These are phyloP conservation scores for Papilio polytes DNA, from an alignment of 1,140 invertebrate genomes.

Conservation along the genomic window DNA sequence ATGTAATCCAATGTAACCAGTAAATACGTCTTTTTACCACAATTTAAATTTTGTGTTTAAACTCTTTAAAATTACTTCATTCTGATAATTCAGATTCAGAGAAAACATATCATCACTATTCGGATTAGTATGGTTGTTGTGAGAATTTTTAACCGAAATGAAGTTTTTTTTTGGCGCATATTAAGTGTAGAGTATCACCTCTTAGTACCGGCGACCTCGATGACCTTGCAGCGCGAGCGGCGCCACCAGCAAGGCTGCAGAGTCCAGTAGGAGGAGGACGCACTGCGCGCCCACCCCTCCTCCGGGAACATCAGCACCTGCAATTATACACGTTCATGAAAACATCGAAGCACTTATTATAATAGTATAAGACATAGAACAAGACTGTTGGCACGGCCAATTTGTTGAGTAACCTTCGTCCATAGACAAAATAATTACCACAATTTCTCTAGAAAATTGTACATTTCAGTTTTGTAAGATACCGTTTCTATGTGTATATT, in stretches of 20 bases:
- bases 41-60: too few species aligned
- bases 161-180: too few species aligned
- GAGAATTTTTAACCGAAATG: too few species aligned
- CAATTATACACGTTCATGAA: slow-evolving; percentile 37
- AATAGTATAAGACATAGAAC: too few species aligned
- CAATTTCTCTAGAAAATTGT: not conserved
- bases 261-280: slow-evolving; percentile 94
- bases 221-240: slow-evolving; percentile 91
- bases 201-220: slow-evolving; percentile 92
- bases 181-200: slow-evolving; percentile 77
- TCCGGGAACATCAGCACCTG: slow-evolving; percentile 93
- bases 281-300: slow-evolving; percentile 93
- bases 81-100: too few species aligned
- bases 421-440: not conserved
- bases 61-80: too few species aligned
- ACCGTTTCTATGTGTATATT: too few species aligned
- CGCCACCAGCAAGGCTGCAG: slow-evolving; percentile 94
- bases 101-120: too few species aligned
- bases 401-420: not conserved
- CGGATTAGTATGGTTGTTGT: too few species aligned
- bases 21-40: too few species aligned
- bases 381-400: too few species aligned
- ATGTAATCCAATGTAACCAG: not conserved
- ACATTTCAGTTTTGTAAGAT: not conserved
- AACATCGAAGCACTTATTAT: not conserved